These are phyloP conservation scores for Schizaphis graminum DNA, from an alignment of 2,888 invertebrate genomes.

Conservation along the genomic window DNA sequence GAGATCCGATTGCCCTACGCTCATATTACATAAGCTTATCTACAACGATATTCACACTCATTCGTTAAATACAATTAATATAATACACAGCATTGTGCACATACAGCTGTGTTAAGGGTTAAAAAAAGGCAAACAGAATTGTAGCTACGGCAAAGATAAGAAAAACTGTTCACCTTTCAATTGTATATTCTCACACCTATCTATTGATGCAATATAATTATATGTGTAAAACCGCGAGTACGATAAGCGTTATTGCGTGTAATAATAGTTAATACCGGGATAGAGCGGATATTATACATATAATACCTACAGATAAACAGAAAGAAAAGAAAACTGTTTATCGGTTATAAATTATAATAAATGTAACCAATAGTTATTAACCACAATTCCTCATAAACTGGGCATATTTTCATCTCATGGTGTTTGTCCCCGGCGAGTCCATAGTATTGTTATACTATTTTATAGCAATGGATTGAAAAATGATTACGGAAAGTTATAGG, in stretches of 20 bases:
- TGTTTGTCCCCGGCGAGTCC: too few relatives aligned
- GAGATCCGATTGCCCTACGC: background rate
- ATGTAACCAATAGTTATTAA: too few relatives aligned
- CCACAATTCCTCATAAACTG: too few relatives aligned
- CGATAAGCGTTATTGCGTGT: background rate
- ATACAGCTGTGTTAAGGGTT: constrained; percentile 17
- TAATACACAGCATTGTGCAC: background rate
- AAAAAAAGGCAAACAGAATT: background rate
- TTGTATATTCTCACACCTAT: background rate
- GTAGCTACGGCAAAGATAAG: background rate
- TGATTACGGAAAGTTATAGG: too few relatives aligned
- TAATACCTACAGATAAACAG: background rate
- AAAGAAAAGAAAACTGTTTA: background rate
- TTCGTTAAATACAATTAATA: constrained; percentile 18
- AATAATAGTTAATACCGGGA: background rate
- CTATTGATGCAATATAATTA: background rate
- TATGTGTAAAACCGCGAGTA: background rate
- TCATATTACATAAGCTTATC: background rate
- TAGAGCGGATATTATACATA: background rate
- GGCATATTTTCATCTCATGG: too few relatives aligned
- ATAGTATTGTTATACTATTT: too few relatives aligned
- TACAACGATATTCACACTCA: background rate
- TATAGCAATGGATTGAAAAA: too few relatives aligned
- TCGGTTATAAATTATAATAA: background rate
- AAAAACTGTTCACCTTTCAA: background rate